These are phyloP conservation scores for Xestia rhomboidea DNA, from an alignment of 2,888 invertebrate species.

Conservation along the genomic window DNA sequence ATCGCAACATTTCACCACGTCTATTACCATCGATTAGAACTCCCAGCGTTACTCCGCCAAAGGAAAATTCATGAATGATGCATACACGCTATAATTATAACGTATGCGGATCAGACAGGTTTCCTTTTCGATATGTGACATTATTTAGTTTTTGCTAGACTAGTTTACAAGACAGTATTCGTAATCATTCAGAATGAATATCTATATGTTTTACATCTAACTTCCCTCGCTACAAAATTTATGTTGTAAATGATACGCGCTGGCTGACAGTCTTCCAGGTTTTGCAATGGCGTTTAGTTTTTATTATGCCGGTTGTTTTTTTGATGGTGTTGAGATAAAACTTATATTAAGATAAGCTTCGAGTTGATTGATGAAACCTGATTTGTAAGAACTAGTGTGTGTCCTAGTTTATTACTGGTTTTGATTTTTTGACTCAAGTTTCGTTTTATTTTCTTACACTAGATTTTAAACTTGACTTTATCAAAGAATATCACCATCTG, in stretches of 20 bases:
- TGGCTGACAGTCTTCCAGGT: conserved; percentile 17
- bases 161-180: conserved; percentile 50
- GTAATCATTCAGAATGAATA: conserved; percentile 57
- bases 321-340: conserved; percentile 39
- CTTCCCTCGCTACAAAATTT: conserved; percentile 45
- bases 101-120: conserved; percentile 43
- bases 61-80: conserved; percentile 62
- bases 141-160: conserved; percentile 54
- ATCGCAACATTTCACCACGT: conserved; percentile 47
- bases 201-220: conserved; percentile 53
- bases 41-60: conserved; percentile 36
- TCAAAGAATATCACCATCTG: not conserved
- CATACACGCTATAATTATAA: conserved; percentile 53
- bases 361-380: conserved; percentile 49
- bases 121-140: conserved; percentile 59
- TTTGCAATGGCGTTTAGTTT: conserved; percentile 29
- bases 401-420: conserved; percentile 38
- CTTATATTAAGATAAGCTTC: conserved; percentile 31
- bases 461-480: not conserved
- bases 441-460: not conserved
- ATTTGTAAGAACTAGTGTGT: conserved; percentile 26
- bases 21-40: conserved; percentile 46
- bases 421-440: not conserved
- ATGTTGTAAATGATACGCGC: conserved; percentile 40
- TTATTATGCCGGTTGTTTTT: conserved; percentile 23